phyloP scores from a whole-genome alignment of 2,888 invertebrate species.

The Branchipolynoe longqiensis region DNA sequence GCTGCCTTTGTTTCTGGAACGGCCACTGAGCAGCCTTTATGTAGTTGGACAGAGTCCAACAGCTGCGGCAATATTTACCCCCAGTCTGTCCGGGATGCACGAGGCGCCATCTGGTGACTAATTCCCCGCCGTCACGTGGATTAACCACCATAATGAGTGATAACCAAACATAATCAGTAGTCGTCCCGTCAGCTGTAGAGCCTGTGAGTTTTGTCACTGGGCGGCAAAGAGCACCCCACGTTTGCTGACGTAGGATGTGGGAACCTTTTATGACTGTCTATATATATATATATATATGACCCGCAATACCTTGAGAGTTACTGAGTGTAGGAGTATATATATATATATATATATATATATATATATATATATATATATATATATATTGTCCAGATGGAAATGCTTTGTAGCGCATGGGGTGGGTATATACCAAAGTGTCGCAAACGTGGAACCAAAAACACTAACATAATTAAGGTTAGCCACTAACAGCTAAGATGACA shows the following conservation, averaged over 20 bases:
- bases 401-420: too few species aligned
- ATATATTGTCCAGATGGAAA: neutral
- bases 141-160: slow-evolving; percentile 47
- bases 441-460: too few species aligned
- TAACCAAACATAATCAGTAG: slow-evolving; percentile 51
- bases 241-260: too few species aligned
- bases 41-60: too few species aligned
- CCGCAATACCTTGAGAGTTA: neutral
- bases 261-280: neutral
- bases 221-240: too few species aligned
- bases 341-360: neutral
- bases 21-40: too few species aligned
- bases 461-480: too few species aligned
- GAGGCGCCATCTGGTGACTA: slow-evolving; percentile 19
- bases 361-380: neutral
- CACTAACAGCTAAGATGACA: too few species aligned
- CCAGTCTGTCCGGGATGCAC: too few species aligned
- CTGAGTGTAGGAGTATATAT: neutral
- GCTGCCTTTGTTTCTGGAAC: too few species aligned
- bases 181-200: slow-evolving; percentile 27
- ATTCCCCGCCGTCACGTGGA: slow-evolving; percentile 22
- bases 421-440: too few species aligned
- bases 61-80: slow-evolving; percentile 50
- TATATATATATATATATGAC: neutral
- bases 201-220: too few species aligned